Base-by-base conservation (phyloP, 2,888 invertebrate species). In the Ormyrus thymus region DNA sequence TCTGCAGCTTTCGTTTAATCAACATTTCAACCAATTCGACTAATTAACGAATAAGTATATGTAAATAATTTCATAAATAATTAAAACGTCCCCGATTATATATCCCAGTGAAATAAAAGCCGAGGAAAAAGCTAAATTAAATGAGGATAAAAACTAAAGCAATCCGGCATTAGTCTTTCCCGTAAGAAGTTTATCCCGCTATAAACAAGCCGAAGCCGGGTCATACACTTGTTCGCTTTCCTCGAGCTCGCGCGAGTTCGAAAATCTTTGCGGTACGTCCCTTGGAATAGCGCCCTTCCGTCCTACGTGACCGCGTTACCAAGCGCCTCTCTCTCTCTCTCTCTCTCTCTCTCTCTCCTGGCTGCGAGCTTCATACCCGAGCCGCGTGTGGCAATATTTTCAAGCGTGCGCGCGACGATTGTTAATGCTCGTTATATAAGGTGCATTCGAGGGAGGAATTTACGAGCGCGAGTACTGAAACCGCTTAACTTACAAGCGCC, bases 221-320 rank as follows among this genome's bases (percentile, higher is more conserved):
- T 29, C 29, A 29, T 29, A 29, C 50, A 13, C 65, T 11, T 15
- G 15, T 50, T 50, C 9, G 15, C 9, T 13, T 46, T 9, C 50
- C 48, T 64, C 46, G 9, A 11, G 7, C 53, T 50, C 15, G 9
- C 51, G 43, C 6, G 15, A 66, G 66, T 65, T 78, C 59, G 56
- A 56, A 78, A 78, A 73, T 78, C 62, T 62, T 68, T 78, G 45
- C 70, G 58, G 78, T 65, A 61, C 62, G 53, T 51, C 72, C 72
- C 69, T 61, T 74, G 62, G 29, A 59, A 68, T 75, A 48, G 76
- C 78, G 66, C 81, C 81, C 78, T 80, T 80, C 69, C 65, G 70
- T 48, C 48, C 58, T 78, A 78, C 81, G 81, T 78, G 81, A 80
- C 73, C 56, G 56, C 59, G 70, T 56, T 80, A 73, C 80, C 10